Evolutionary conservation across 2,888 invertebrate genomes (phyloP), one percentile per base, ranked within the genome.

Genomic region (Lasioglossum zephyrum): DNA sequence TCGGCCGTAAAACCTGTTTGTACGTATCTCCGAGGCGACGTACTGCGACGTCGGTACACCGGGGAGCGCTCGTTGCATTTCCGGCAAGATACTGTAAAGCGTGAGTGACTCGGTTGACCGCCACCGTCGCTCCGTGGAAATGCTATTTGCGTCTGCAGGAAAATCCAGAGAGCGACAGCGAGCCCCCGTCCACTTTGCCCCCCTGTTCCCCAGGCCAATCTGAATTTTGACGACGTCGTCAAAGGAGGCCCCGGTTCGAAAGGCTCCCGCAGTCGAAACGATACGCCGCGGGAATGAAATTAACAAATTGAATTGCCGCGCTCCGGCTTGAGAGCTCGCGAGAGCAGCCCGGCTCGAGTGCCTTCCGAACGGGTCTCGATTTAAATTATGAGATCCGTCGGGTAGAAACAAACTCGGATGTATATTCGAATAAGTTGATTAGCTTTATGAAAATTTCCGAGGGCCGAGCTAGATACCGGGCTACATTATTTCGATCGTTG

Each of bases 1-100:
- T 77, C 69, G 57, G 77, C 79, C 77, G 84, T 86, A 87, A 87
- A 87, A 87, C 87, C 87, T 87, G 87, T 87, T 87, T 87, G 79
- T 87, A 81, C 84, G 81, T 84, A 79, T 84, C 79, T 74, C 60
- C 36, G 77, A 57, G 72, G 70, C 79, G 87, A 82, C 73, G 57
- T 84, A 81, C 85, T 78, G 72, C 80, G 70, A 74, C 53, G 53
- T 49, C 47, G 73, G 70, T 70, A 49, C 63, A 26, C 57, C 53
- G 26, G 77, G 44, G 26, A 69, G 73, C 8, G 81, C 60, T 41
- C 80, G 84, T 77, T 84, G 81, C 87, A 81, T 84, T 87, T 87
- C 87, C 87, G 87, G 84, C 87, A 84, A 78, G 87, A 83, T 83
- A 86, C 83, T 44, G 86, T 74, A 83, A 86, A 80, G 80, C 78